Percentiles rank a stretch among this genome's conserved stretches.
phyloP scores from a whole-genome alignment of 2,888 invertebrate genomes.

The Drosophila koepferae region DNA sequence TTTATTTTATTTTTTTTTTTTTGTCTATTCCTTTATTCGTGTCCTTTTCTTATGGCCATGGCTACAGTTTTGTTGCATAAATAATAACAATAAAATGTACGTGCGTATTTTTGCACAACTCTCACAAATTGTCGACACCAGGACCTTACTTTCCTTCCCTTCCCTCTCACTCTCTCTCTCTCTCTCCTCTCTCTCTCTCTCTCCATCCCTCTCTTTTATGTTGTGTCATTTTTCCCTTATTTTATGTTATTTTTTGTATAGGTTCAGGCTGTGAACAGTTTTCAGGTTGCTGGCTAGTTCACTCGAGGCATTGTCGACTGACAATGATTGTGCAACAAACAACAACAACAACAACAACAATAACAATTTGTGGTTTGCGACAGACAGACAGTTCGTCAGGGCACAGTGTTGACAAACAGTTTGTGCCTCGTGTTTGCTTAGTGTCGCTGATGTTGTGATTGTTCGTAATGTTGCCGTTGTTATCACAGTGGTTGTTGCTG shows the following conservation, averaged over 20 bases:
- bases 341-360: conserved; percentile 1
- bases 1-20: too few species aligned
- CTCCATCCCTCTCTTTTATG: not conserved
- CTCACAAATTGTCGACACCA: conserved; percentile 61
- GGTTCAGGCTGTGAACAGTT: conserved; percentile 11
- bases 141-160: conserved; percentile 23
- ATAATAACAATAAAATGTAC: conserved; percentile 73
- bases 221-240: conserved; percentile 9
- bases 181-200: too few species aligned
- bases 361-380: conserved; percentile 63
- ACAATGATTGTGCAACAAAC: conserved; percentile 48
- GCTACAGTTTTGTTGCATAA: conserved; percentile 54
- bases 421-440: conserved; percentile 44
- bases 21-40: not conserved
- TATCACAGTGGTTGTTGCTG: conserved; percentile 10
- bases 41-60: conserved; percentile 23
- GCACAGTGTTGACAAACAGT: conserved; percentile 60
- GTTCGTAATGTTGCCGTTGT: conserved; percentile 4
- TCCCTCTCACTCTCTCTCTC: not conserved
- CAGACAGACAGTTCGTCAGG: conserved; percentile 63
- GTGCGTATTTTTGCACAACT: conserved; percentile 55
- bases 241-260: conserved; percentile 1
- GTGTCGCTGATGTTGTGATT: conserved; percentile 27
- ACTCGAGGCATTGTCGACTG: conserved; percentile 37
- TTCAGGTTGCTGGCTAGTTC: conserved; percentile 2